A percentile compares a stretch with the other conserved stretches of the same genome.
Conservation (phyloP, 1,140 invertebrate genomes). For the Euwallacea similis region DNA sequence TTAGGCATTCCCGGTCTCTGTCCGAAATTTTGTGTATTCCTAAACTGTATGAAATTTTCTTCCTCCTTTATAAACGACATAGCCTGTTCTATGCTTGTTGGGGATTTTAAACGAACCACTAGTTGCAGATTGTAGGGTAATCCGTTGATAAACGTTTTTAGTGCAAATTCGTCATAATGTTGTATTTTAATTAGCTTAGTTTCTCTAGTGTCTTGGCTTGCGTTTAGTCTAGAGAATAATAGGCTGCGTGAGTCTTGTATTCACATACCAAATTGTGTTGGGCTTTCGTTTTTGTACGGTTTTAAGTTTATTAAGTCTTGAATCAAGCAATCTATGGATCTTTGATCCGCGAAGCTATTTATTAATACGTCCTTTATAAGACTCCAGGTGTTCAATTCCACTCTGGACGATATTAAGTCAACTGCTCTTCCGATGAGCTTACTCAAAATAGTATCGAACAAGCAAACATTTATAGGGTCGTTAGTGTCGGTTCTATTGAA, state of each 20-base stretch:
- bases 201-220: conserved; percentile 10
- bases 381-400: conserved; percentile 35
- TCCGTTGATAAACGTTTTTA: conserved; percentile 28
- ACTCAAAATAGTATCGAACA: conserved; percentile 33
- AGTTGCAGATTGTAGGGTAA: conserved; percentile 16
- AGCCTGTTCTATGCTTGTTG: conserved; percentile 20
- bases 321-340: conserved; percentile 38
- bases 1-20: not conserved
- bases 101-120: conserved; percentile 20
- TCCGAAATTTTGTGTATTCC: conserved; percentile 9
- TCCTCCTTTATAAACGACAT: conserved; percentile 19
- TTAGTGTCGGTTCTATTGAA: conserved; percentile 5
- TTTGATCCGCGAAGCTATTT: conserved; percentile 34
- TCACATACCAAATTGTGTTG: conserved; percentile 37
- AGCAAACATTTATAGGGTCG: conserved; percentile 27
- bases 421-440: conserved; percentile 34
- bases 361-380: conserved; percentile 32
- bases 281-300: conserved; percentile 36
- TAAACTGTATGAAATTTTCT: conserved; percentile 22
- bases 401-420: conserved; percentile 32
- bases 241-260: conserved; percentile 31
- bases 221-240: conserved; percentile 27
- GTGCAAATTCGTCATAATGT: conserved; percentile 18
- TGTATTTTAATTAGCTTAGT: conserved; percentile 20
- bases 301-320: conserved; percentile 35